A percentile compares a stretch with the other conserved stretches of the same genome.
Conservation (phyloP, 2,113 vertebrate genomes). For the Engystomops pustulosus region DNA sequence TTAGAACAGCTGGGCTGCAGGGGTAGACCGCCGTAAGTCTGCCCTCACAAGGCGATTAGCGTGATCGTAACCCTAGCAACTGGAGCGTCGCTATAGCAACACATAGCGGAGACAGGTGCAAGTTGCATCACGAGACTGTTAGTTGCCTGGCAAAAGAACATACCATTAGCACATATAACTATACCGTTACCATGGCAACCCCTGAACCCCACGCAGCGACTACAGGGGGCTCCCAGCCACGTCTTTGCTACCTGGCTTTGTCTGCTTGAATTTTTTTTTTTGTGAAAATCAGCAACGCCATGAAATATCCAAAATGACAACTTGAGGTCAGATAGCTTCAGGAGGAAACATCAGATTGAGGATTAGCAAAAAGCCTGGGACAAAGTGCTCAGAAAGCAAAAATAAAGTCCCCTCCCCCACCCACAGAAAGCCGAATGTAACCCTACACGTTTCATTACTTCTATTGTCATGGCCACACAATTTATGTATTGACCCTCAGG, state of each 20-base stretch:
- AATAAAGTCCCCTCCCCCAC: not conserved
- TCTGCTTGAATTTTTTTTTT: constrained; percentile 61
- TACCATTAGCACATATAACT: constrained; percentile 84
- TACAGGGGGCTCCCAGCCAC: constrained; percentile 78
- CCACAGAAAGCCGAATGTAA: not conserved
- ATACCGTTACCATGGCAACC: constrained; percentile 87
- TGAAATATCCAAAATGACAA: constrained; percentile 72
- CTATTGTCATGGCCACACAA: not conserved
- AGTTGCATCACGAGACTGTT: constrained; percentile 80
- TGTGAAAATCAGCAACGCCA: constrained; percentile 68
- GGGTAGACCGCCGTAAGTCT: constrained; percentile 76
- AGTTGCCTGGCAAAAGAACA: constrained; percentile 86
- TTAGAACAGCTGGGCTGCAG: constrained; percentile 72
- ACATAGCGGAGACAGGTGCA: constrained; percentile 81
- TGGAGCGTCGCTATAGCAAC: constrained; percentile 80
- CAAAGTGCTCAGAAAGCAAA: not conserved
- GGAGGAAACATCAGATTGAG: constrained; percentile 65
- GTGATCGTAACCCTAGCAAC: constrained; percentile 82
- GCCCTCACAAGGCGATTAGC: constrained; percentile 82
- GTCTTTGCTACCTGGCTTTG: constrained; percentile 69
- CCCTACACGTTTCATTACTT: not conserved
- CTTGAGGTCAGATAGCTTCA: constrained; percentile 68
- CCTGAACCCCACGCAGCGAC: constrained; percentile 80
- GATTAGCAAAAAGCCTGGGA: constrained; percentile 44
- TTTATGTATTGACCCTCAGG: not conserved